Base-by-base conservation (phyloP, 2,888 invertebrate genomes). In the Zele albiditarsus region DNA sequence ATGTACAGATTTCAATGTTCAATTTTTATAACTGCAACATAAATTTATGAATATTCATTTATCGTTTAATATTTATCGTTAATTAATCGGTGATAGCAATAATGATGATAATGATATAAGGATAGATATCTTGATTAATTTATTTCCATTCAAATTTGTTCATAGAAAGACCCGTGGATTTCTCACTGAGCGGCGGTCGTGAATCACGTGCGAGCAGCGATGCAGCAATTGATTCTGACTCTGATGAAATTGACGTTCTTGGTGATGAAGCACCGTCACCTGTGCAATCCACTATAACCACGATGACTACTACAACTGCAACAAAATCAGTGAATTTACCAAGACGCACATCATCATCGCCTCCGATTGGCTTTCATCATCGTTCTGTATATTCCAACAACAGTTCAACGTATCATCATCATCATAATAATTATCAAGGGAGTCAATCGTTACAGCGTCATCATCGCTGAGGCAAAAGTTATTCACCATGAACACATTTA, bases 191-290 rank as follows among this genome's bases (percentile, higher is more conserved):
- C 74, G 85, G 86, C 69, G 88, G 88, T 1, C 82, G 88, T 49
- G 88, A 88, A 72, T 87, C 87, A 2, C 86, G 87, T 25, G 87
- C 85, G 73, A 87, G 87, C 73, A 88, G 88, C 80, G 89, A 87
- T 79, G 87, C 83, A 5, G 82, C 85, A 23, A 80, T 81, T 27
- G 86, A 87, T 72, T 87, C 88, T 58, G 89, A 88, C 75, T 83
- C 83, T 27, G 89, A 88, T 81, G 89, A 89, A 77, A 88, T 89
- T 80, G 89, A 89, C 81, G 88, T 89, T 3, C 80, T 89, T 1
- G 89, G 89, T 1, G 89, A 88, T 77, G 88, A 89, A 77, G 85
- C 85, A 5, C 86, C 88, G 14, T 81, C 84, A 53, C 83, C 82
- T 16, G 62, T 79, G 5, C 78, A 77, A 71, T 75, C 77, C 27